A percentile compares a stretch with the other conserved stretches of the same genome.
Conservation (phyloP, 1,140 invertebrate species). For the Drosophila nannoptera region DNA sequence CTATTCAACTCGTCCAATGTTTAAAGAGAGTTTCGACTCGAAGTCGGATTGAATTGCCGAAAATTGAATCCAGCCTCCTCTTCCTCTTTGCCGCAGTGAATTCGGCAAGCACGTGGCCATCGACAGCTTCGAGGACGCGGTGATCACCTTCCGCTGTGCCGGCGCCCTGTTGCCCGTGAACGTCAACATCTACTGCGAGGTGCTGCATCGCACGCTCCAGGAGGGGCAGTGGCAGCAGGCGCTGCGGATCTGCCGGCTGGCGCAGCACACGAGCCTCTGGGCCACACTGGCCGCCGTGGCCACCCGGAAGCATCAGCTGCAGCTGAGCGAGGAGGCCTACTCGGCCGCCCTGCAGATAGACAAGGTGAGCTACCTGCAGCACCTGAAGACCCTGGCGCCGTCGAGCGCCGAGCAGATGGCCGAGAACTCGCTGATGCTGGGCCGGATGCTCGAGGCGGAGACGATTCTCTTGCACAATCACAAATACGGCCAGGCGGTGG, state of each 20-base stretch:
- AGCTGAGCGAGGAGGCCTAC: constrained; percentile 93
- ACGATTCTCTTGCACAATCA: constrained; percentile 89
- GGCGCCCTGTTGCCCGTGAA: constrained; percentile 68
- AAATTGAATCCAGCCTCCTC: neutral
- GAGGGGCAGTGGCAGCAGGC: constrained; percentile 76
- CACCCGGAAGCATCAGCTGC: constrained; percentile 86
- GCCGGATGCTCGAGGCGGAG: constrained; percentile 90
- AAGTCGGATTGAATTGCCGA: too few relatives aligned
- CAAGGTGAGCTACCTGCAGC: constrained; percentile 92
- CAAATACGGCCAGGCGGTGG: constrained; percentile 87
- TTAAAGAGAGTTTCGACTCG: too few relatives aligned
- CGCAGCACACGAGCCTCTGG: constrained; percentile 89
- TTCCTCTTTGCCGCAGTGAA: constrained; percentile 51
- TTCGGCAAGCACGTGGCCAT: constrained; percentile 87
- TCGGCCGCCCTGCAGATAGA: constrained; percentile 93
- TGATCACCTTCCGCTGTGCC: constrained; percentile 70
- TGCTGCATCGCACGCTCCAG: constrained; percentile 69
- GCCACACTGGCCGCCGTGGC: constrained; percentile 92
- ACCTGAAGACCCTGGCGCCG: constrained; percentile 85
- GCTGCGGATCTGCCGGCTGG: constrained; percentile 69
- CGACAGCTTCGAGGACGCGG: constrained; percentile 86
- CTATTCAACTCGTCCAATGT: too few relatives aligned
- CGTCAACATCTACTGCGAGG: constrained; percentile 71
- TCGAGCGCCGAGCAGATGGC: constrained; percentile 84
- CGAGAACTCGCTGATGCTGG: constrained; percentile 89